Evolutionary conservation across 2,113 vertebrate species (phyloP), one percentile per base, ranked within the genome.

Genomic region (Acanthisitta chloris): DNA sequence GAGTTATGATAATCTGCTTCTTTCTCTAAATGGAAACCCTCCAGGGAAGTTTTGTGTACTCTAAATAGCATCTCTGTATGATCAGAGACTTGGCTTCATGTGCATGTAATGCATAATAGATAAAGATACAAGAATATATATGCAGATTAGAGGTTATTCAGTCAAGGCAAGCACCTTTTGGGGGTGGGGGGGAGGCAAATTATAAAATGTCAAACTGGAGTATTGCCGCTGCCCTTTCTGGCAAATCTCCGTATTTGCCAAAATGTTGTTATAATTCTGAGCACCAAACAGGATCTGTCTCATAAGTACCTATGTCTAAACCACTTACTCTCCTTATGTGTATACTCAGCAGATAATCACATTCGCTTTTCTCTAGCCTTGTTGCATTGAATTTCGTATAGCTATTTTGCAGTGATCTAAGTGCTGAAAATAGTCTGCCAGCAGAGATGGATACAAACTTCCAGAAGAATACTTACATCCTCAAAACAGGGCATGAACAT

Each of bases 41-140:
- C 96, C 92, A 91, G 97, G 97, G 97, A 97, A 97, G 96, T 98
- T 98, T 96, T 98, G 95, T 97, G 94, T 97, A 97, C 96, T 97
- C 95, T 94, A 97, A 98, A 97, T 96, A 98, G 95, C 97, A 96
- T 97, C 97, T 96, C 96, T 86, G 87, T 97, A 90, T 93, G 97
- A 97, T 97, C 90, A 96, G 95, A 97, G 96, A 86, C 95, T 97
- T 96, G 92, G 79, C 91, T 97, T 95, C 82, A 12, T 94, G 79
- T 90, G 95, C 81, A 76, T 57, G 90, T 84, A 96, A 97, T 93
- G 84, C 92, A 95, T 96, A 96, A 96, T 72, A 97, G 86, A 94
- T 82, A 96, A 83, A 77, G 94, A 88, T 81, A 74, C 52, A 65
- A 67, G 84, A 90, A 86, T 96, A 86, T 81, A 96, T 95, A 97